These are phyloP conservation scores for Phyllopteryx taeniolatus DNA, from an alignment of 2,113 vertebrate species.

Conservation along the genomic window DNA sequence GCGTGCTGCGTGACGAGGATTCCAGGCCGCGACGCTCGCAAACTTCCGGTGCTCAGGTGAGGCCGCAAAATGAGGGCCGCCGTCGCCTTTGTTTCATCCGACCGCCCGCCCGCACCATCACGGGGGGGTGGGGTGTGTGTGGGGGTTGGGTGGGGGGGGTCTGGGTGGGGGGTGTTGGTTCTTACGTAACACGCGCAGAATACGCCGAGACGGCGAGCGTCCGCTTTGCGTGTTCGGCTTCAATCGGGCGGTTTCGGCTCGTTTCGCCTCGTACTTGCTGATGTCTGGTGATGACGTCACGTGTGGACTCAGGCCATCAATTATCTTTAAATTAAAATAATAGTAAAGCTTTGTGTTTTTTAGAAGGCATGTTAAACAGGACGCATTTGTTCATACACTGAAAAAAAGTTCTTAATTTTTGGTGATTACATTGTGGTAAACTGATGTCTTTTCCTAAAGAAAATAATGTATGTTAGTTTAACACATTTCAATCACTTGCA, in stretches of 20 bases:
- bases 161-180: not conserved
- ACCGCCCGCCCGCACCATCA: not conserved
- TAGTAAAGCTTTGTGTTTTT: no score
- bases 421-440: no score
- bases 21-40: not conserved
- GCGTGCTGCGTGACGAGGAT: not conserved
- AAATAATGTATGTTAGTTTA: no score
- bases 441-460: no score
- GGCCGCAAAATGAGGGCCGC: not conserved
- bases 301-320: not conserved
- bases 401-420: no score
- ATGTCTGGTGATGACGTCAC: not conserved
- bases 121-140: not conserved
- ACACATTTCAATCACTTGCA: no score
- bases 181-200: constrained; percentile 58
- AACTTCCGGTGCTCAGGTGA: constrained; percentile 1
- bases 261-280: not conserved
- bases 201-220: constrained; percentile 26
- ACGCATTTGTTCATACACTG: no score
- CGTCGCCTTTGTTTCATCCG: not conserved
- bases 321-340: no score
- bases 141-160: not conserved
- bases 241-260: not conserved
- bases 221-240: not conserved
- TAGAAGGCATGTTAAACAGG: no score